These are phyloP conservation scores for Diglossa cyanea DNA, from an alignment of 2,797 vertebrate genomes.

Conservation along the genomic window DNA sequence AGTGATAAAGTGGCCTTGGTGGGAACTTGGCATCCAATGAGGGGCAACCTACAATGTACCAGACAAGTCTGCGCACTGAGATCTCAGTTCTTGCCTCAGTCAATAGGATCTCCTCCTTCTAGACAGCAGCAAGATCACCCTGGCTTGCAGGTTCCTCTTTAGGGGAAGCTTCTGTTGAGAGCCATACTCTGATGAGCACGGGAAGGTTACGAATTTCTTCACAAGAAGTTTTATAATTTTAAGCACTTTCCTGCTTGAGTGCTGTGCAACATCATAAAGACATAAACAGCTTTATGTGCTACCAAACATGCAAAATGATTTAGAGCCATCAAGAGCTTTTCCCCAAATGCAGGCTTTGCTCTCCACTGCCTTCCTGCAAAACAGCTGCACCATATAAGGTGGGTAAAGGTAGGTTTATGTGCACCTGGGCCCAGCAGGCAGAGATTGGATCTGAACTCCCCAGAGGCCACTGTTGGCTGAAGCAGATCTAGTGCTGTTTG, in stretches of 20 bases:
- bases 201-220: background rate
- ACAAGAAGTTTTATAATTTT: background rate
- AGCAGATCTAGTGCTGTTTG: background rate
- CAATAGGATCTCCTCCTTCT: background rate
- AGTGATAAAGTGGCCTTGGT: background rate
- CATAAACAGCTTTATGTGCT: background rate
- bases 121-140: background rate
- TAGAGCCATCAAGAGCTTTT: background rate
- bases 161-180: background rate
- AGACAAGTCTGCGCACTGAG: accelerated
- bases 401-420: background rate
- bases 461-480: background rate
- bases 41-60: background rate
- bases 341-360: background rate
- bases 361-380: background rate
- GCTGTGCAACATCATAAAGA: background rate
- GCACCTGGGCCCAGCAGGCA: background rate
- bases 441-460: background rate
- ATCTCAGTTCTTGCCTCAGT: background rate
- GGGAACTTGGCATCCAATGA: background rate
- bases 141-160: background rate
- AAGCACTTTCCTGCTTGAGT: background rate
- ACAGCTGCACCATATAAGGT: background rate
- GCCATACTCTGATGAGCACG: background rate
- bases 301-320: background rate